These are phyloP conservation scores for Anticlea derivata DNA, from an alignment of 2,888 invertebrate genomes.

Conservation along the genomic window DNA sequence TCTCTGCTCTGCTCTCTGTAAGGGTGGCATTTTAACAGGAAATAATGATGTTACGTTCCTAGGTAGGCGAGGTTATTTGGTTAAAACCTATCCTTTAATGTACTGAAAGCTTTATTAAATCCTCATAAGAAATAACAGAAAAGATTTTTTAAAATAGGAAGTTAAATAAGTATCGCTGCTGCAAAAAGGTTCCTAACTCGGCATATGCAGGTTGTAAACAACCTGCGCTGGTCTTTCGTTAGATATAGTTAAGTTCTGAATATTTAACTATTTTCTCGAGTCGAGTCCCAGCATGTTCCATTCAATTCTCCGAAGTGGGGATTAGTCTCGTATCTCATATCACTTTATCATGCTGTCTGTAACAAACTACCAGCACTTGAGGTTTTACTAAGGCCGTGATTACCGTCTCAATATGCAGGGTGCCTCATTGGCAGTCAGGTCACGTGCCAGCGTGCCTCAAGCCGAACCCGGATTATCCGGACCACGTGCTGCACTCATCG, in stretches of 20 bases:
- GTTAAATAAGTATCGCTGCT: too few relatives aligned
- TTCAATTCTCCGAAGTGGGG: slow-evolving; percentile 11
- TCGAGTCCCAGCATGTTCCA: slow-evolving; percentile 4
- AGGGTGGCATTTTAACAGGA: slow-evolving; percentile 59
- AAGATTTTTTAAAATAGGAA: too few relatives aligned
- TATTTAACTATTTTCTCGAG: neutral
- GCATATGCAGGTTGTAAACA: too few relatives aligned
- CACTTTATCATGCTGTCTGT: slow-evolving; percentile 19
- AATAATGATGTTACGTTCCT: slow-evolving; percentile 60
- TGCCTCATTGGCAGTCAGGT: slow-evolving; percentile 55
- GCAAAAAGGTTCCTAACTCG: too few relatives aligned
- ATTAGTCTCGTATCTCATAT: slow-evolving; percentile 13
- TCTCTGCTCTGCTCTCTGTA: slow-evolving; percentile 49
- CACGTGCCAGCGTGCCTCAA: slow-evolving; percentile 60
- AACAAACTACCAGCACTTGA: slow-evolving; percentile 25
- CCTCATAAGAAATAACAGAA: too few relatives aligned
- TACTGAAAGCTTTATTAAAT: too few relatives aligned
- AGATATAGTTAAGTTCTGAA: too few relatives aligned
- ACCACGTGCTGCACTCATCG: slow-evolving; percentile 28
- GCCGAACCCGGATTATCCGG: slow-evolving; percentile 34
- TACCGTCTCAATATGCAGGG: slow-evolving; percentile 59
- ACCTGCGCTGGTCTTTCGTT: too few relatives aligned
- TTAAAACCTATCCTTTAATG: too few relatives aligned
- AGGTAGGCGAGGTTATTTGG: neutral
- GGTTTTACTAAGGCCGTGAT: slow-evolving; percentile 40